Percentiles rank a stretch among this genome's conserved stretches.
Evolutionary conservation across 2,797 vertebrate species (phyloP).

Genomic region (Pangasius djambal): DNA sequence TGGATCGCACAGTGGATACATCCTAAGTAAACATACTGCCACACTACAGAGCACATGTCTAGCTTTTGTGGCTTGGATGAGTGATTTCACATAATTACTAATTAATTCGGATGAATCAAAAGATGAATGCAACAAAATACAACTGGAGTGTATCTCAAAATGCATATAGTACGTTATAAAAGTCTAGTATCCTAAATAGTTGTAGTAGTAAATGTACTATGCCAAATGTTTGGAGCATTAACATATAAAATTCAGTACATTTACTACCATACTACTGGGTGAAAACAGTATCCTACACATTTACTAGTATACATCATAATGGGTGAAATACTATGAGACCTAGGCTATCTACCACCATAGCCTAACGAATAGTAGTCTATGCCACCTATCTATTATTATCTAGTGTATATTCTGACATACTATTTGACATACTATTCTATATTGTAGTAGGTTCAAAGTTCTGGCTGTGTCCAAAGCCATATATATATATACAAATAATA

Average conservation of each 20-base stretch:
- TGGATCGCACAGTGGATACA: background rate
- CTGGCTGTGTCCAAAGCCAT: background rate
- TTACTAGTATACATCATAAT: background rate
- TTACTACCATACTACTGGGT: background rate
- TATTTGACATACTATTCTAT: background rate
- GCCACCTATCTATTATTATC: background rate
- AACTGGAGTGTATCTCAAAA: background rate
- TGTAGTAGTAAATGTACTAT: background rate
- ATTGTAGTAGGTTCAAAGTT: background rate
- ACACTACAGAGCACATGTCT: background rate
- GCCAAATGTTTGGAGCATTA: background rate
- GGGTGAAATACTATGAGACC: background rate
- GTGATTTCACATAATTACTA: background rate
- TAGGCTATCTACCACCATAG: background rate
- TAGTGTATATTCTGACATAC: background rate
- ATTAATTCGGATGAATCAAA: background rate
- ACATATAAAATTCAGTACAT: background rate
- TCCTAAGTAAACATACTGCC: constrained; percentile 9
- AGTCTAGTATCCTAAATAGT: background rate
- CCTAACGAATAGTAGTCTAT: background rate
- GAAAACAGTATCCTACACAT: background rate
- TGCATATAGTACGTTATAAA: background rate
- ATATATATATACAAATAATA: background rate
- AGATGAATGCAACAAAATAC: background rate
- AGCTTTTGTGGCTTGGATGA: background rate